A percentile compares a stretch with the other conserved stretches of the same genome.
phyloP scores from a whole-genome alignment of 2,888 invertebrate species.

The Harpagoxenus sublaevis region DNA sequence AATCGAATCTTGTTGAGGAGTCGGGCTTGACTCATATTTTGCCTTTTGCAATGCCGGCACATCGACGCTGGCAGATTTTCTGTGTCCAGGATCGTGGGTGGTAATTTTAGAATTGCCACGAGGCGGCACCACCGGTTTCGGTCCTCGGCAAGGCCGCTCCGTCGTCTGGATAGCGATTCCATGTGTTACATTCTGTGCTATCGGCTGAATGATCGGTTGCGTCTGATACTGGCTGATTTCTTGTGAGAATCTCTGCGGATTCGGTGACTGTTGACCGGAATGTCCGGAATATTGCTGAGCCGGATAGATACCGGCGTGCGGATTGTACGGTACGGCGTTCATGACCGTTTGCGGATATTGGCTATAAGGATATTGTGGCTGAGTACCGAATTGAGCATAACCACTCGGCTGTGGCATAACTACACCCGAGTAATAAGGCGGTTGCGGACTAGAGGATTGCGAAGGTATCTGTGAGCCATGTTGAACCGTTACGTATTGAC shows the following conservation, averaged over 20 bases:
- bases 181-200: conserved; percentile 82
- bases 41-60: conserved; percentile 72
- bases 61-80: conserved; percentile 81
- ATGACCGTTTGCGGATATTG: conserved; percentile 83
- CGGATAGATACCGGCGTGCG: conserved; percentile 79
- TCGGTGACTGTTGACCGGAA: conserved; percentile 82
- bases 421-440: conserved; percentile 81
- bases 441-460: conserved; percentile 82
- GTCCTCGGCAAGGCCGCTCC: conserved; percentile 81
- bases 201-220: conserved; percentile 84
- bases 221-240: conserved; percentile 83
- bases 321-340: conserved; percentile 81
- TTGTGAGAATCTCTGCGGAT: conserved; percentile 83
- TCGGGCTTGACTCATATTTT: conserved; percentile 67
- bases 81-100: conserved; percentile 82
- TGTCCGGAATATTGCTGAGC: conserved; percentile 77
- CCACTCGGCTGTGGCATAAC: conserved; percentile 76
- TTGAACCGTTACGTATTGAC: conserved; percentile 82
- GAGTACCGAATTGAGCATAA: conserved; percentile 77
- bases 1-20: conserved; percentile 71
- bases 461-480: conserved; percentile 79
- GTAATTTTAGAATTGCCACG: conserved; percentile 83
- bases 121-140: conserved; percentile 85
- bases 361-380: conserved; percentile 81
- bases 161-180: conserved; percentile 73